Percentiles rank a stretch among this genome's conserved stretches.
phyloP scores from a whole-genome alignment of 2,113 vertebrate species.

The Tetraodon nigroviridis region DNA sequence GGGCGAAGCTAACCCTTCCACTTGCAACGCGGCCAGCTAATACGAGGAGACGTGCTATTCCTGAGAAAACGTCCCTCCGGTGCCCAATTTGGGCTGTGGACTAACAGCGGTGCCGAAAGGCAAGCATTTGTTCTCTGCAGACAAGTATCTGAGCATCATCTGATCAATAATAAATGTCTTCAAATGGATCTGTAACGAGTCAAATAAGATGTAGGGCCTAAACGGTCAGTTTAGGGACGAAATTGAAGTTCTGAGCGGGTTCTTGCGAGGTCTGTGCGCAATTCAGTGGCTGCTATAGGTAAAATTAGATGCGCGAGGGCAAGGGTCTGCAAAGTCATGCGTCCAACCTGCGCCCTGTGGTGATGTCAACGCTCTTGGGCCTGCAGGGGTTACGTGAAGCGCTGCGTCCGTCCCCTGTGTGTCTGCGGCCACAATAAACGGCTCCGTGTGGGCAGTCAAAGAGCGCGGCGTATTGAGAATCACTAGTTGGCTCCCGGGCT shows the following conservation, averaged over 20 bases:
- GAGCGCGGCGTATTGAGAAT: slow-evolving; percentile 47
- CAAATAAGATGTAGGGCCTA: too few relatives aligned
- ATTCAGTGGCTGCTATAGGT: too few relatives aligned
- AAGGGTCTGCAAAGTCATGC: too few relatives aligned
- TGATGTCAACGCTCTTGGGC: slow-evolving; percentile 10
- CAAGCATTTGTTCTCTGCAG: slow-evolving; percentile 17
- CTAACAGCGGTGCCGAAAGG: neutral
- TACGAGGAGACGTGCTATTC: slow-evolving; percentile 60
- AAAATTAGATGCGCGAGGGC: too few relatives aligned
- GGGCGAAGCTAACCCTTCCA: slow-evolving; percentile 21
- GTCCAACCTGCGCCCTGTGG: too few relatives aligned
- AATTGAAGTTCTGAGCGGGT: too few relatives aligned
- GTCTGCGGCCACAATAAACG: slow-evolving; percentile 5
- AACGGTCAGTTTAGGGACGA: too few relatives aligned
- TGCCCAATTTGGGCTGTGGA: slow-evolving; percentile 26
- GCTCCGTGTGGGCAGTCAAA: slow-evolving; percentile 44
- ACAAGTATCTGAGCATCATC: neutral
- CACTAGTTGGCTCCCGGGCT: slow-evolving; percentile 50
- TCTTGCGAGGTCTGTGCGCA: too few relatives aligned
- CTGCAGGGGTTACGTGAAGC: neutral
- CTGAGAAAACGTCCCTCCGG: slow-evolving; percentile 51
- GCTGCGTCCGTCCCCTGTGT: neutral
- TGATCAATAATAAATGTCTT: too few relatives aligned
- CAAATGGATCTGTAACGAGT: too few relatives aligned
- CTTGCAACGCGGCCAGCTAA: slow-evolving; percentile 56